Base-by-base conservation (phyloP, 1,140 invertebrate genomes). In the Epicauta chinensis region DNA sequence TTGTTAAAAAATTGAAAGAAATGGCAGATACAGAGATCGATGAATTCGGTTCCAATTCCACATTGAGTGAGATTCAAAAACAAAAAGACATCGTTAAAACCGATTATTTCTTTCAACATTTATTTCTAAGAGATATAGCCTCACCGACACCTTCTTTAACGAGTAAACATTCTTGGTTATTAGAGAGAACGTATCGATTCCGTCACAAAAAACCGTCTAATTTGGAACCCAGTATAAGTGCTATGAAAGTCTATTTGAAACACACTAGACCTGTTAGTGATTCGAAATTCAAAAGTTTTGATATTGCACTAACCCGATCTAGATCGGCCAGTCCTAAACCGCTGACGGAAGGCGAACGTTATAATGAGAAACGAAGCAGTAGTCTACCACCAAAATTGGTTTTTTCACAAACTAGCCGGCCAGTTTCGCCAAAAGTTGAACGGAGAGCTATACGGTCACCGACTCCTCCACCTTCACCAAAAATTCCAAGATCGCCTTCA, bases 211-310 rank as follows among this genome's bases (percentile, higher is more conserved):
- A 12, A 65, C 53, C 59, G 64, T 53, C 70, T 62, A 53, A 73
- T 65, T 64, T 73, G 38, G 74, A 83, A 64, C 77, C 79, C 0
- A 77, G 77, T 30, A 52, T 79, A 58, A 68, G 81, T 60, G 73
- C 79, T 16, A 51, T 80, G 10, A 77, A 75, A 46, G 65, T 80
- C 11, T 87, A 87, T 65, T 71, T 89, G 31, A 72, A 77, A 11
- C 75, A 84, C 53, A 83, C 81, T 48, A 80, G 79, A 65, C 82
- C 84, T 11, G 85, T 87, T 0, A 81, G 79, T 2, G 76, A 83
- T 56, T 89, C 86, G 0, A 78, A 79, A 57, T 87, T 89, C 67
- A 78, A 77, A 60, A 77, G 75, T 53, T 79, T 81, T 72, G 85
- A 88, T 58, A 45, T 58, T 9, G 45, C 41, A 16, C 23, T 23